Evolutionary conservation across 2,888 invertebrate species (phyloP).

Genomic region (Nasonovia ribisnigri): DNA sequence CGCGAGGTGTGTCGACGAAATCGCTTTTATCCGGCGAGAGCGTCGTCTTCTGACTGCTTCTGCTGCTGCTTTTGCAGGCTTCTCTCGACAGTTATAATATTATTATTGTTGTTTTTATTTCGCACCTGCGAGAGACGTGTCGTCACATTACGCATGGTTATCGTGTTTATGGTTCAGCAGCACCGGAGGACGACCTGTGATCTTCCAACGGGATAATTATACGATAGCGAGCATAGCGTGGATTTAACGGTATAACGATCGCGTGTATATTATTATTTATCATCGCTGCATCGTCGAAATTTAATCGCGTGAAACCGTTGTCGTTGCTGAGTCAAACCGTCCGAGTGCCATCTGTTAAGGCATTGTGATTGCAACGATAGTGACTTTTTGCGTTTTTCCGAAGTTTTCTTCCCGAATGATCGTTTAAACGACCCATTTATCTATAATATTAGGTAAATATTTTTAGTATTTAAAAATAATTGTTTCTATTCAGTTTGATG

Average conservation of each 20-base stretch:
- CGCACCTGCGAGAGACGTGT: background rate
- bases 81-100: background rate
- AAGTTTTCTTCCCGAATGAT: background rate
- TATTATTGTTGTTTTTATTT: background rate
- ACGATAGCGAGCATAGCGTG: background rate
- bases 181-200: background rate
- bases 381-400: background rate
- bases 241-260: background rate
- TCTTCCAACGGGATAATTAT: conserved; percentile 9
- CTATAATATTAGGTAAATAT: background rate
- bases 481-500: background rate
- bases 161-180: background rate
- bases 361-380: background rate
- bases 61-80: background rate
- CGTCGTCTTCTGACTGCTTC: background rate
- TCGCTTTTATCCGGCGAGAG: background rate
- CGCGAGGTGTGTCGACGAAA: conserved; percentile 6
- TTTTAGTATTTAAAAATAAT: background rate
- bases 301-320: background rate
- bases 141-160: conserved; percentile 8
- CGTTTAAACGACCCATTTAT: background rate
- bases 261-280: background rate
- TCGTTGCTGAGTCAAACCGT: background rate
- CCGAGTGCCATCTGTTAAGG: background rate
- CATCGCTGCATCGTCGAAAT: background rate